Percentiles rank a stretch among this genome's conserved stretches.
Evolutionary conservation across 30 jellyfish, hydroid and myxozoan genomes (phyloP).

Genomic region (Pseudorhiza aurosa): DNA sequence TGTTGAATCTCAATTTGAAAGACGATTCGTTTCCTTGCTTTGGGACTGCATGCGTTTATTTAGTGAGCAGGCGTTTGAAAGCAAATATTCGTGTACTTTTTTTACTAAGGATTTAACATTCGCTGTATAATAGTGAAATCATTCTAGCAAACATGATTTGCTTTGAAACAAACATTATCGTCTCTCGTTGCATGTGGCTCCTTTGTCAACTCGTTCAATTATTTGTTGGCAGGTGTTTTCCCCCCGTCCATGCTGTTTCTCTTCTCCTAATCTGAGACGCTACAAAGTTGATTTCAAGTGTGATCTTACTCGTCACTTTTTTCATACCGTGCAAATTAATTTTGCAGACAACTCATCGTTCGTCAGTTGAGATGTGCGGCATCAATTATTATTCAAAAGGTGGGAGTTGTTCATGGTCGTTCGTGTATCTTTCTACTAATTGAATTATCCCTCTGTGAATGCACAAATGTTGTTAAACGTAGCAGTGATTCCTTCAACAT

Average conservation of each 20-base stretch:
- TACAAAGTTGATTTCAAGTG: constrained; percentile 14
- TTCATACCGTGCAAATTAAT: not conserved
- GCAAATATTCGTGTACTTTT: no score
- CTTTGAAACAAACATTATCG: no score
- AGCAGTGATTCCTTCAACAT: not conserved
- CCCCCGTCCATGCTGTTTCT: constrained; percentile 34
- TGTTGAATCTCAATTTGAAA: no score
- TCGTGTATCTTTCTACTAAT: not conserved
- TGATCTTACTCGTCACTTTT: not conserved
- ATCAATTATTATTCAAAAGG: not conserved
- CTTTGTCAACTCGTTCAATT: constrained; percentile 40
- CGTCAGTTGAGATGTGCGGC: not conserved
- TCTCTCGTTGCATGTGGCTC: constrained; percentile 60
- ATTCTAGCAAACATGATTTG: no score
- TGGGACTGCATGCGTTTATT: no score
- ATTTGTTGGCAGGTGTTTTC: constrained; percentile 46
- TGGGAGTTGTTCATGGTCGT: not conserved
- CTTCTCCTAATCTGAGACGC: constrained; percentile 19
- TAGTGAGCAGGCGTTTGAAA: no score
- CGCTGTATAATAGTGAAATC: no score
- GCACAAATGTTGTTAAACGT: not conserved
- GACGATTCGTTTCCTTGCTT: no score
- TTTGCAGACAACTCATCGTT: not conserved
- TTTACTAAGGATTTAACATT: no score
- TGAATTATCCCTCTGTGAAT: not conserved